Evolutionary conservation across 2,113 vertebrate genomes (phyloP), one percentile per base, ranked within the genome.

Genomic region (Dasypus novemcinctus): DNA sequence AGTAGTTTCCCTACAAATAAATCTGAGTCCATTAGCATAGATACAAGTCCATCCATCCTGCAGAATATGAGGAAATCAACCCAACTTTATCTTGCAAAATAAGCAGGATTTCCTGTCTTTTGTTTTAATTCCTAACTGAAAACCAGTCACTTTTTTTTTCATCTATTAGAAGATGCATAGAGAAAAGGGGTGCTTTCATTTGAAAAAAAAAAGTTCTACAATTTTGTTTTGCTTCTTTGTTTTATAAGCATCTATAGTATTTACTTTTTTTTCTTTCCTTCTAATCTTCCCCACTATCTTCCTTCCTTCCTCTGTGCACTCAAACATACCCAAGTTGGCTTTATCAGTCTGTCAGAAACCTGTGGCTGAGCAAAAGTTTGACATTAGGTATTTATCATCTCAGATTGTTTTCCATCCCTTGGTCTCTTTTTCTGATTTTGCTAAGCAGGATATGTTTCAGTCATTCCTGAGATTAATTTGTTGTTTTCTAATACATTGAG

Each of bases 91-190:
- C 61, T 90, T 75, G 46, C 8, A 52, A 81, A 94, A 66, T 54
- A 29, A 36, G 29, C 36, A 63, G 29, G 76, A 15, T 52, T 69
- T 81, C 71, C 71, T 91, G 66, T 75, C 61, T 72, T 88, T 23
- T 87, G 20, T 57, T 85, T 93, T 88, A 31, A 63, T 33, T 27
- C 63, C 84, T 85, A 52, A 82, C 36, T 69, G 61, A 91, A 91
- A 54, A 23, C 3, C 57, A 71, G 43, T 31, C 3, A 8, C 3
- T 2, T 17, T 13, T 33, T 4, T 25, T 1, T 49, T 52, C n/a
- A 18, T 69, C 27, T 15, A 0, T 49, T 85, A 52, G 11, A 61
- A 81, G 27, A 63, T 64, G 4, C 14, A 91, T 38, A 54, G 74
- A 90, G 41, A 66, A 36, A 68, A 25, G 0, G 69, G 64, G 0